Conservation (phyloP, 2,113 vertebrate species). For the Xerus inauris region DNA sequence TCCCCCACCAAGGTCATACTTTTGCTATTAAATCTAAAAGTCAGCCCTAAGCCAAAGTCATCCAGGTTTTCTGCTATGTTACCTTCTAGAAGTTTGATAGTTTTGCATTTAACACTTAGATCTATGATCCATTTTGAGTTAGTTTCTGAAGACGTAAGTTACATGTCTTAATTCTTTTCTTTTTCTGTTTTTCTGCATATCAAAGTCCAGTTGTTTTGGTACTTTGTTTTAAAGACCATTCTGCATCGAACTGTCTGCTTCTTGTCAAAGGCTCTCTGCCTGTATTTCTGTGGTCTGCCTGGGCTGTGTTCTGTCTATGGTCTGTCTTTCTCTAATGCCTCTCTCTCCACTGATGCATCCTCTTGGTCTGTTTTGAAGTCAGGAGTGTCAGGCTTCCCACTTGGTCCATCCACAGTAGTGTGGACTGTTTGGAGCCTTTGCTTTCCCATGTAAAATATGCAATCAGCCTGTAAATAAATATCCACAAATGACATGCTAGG, state of each 20-base stretch:
- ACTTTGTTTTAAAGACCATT: background rate
- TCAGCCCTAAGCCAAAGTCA: background rate
- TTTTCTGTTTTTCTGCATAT: background rate
- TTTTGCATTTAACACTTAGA: background rate
- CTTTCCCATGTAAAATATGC: background rate
- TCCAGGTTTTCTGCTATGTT: background rate
- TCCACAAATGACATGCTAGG: background rate
- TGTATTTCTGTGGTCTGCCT: fast-evolving
- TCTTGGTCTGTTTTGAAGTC: background rate
- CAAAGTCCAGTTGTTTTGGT: background rate
- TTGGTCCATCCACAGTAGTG: background rate
- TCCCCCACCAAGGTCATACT: background rate
- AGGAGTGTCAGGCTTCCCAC: fast-evolving
- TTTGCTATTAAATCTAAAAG: background rate
- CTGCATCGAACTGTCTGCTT: background rate
- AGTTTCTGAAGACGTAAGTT: background rate
- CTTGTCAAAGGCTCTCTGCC: too few relatives aligned
- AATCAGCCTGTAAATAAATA: background rate
- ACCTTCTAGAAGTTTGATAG: background rate
- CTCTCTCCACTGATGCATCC: fast-evolving
- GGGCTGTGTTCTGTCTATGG: too few relatives aligned
- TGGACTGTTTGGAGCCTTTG: background rate
- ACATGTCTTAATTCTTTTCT: background rate
- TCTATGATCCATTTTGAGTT: background rate
- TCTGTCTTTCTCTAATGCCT: too few relatives aligned